A percentile compares a stretch with the other conserved stretches of the same genome.
Conservation (phyloP, 64 coral and sea anemone genomes). For the Actinia tenebrosa region DNA sequence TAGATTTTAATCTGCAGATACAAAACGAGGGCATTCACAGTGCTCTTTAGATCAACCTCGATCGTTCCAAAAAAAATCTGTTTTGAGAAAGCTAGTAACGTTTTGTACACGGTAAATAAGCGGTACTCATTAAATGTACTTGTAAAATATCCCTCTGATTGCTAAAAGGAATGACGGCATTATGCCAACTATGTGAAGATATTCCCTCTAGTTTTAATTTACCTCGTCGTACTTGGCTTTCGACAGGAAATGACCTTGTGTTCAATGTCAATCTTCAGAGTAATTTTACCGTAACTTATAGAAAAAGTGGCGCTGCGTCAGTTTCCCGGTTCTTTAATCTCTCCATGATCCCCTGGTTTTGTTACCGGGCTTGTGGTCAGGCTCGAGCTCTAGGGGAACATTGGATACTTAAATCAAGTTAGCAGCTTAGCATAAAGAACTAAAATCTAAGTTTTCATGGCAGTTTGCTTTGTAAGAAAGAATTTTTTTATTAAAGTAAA, state of each 20-base stretch:
- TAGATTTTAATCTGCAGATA: background rate
- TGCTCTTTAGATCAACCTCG: background rate
- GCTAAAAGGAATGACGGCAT: background rate
- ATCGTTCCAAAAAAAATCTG: background rate
- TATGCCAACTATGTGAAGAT: conserved; percentile 10
- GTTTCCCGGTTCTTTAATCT: too few species aligned
- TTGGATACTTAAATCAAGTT: too few species aligned
- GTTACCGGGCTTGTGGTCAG: too few species aligned
- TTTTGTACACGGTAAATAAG: background rate
- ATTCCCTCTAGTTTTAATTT: background rate
- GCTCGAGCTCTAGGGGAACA: too few species aligned
- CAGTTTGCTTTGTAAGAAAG: too few species aligned
- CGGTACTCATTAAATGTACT: background rate
- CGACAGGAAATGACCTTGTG: conserved; percentile 7
- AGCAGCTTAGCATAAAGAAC: too few species aligned
- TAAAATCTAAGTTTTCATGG: too few species aligned
- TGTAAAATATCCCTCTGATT: background rate
- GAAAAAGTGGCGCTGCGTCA: background rate
- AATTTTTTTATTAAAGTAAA: too few species aligned
- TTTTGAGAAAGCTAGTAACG: background rate
- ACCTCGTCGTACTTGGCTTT: background rate
- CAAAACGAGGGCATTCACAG: background rate
- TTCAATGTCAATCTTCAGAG: background rate
- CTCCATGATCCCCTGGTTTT: too few species aligned
- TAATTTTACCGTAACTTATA: background rate